Percentiles rank a stretch among this genome's conserved stretches.
Evolutionary conservation across 2,888 invertebrate genomes (phyloP).

Genomic region (Drosophila merina): DNA sequence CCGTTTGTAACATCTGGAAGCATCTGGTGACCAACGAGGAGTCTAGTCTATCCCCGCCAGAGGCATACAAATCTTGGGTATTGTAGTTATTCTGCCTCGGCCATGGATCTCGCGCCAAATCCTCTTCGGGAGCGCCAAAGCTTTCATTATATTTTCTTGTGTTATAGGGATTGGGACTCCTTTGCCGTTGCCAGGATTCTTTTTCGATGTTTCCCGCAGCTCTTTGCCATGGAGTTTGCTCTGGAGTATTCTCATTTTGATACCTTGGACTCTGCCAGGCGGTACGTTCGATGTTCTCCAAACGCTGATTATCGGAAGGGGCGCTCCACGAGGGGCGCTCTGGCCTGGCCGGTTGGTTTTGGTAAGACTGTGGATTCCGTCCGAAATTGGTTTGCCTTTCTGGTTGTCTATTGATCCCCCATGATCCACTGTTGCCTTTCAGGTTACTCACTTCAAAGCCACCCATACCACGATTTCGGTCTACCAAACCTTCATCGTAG

Average conservation of each 20-base stretch:
- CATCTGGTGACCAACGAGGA: slow-evolving; percentile 51
- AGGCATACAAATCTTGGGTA: slow-evolving; percentile 86
- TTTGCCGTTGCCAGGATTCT: not conserved
- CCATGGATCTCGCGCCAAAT: slow-evolving; percentile 12
- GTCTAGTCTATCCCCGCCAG: slow-evolving; percentile 21
- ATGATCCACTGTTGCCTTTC: slow-evolving; percentile 48
- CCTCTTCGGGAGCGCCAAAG: not conserved
- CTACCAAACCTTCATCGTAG: slow-evolving; percentile 19
- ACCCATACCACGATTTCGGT: slow-evolving; percentile 3
- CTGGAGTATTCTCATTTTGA: not conserved
- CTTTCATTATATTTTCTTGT: slow-evolving; percentile 1
- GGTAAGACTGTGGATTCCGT: not conserved
- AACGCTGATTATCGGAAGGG: slow-evolving; percentile 19
- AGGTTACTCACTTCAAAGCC: slow-evolving; percentile 60
- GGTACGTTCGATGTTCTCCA: slow-evolving; percentile 30
- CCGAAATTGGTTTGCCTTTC: slow-evolving; percentile 2
- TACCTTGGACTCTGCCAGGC: not conserved
- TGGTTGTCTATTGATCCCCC: slow-evolving; percentile 26
- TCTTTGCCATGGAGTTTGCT: not conserved
- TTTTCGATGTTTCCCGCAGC: not conserved
- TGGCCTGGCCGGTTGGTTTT: slow-evolving; percentile 3
- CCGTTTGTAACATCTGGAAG: slow-evolving; percentile 63
- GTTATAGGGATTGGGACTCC: not conserved
- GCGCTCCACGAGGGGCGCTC: slow-evolving; percentile 26
- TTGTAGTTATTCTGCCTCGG: slow-evolving; percentile 31